Conservation (phyloP, 2,888 invertebrate genomes). For the Homarus gammarus region DNA sequence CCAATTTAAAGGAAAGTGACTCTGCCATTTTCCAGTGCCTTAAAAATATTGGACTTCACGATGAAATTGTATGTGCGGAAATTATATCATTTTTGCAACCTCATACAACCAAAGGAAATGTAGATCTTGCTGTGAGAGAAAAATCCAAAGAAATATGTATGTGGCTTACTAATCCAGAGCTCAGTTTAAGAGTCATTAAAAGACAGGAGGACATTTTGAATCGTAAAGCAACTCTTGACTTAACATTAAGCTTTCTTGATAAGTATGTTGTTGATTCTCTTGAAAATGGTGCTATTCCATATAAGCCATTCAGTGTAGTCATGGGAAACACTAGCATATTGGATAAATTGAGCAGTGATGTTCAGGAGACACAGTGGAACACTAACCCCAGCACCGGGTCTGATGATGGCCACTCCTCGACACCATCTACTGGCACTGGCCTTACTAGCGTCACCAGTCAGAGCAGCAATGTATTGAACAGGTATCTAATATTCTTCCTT, state of each 20-base stretch:
- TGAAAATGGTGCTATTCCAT: slow-evolving; percentile 56
- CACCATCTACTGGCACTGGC: slow-evolving; percentile 46
- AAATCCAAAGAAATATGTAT: slow-evolving; percentile 30
- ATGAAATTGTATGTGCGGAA: slow-evolving; percentile 45
- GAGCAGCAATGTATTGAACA: slow-evolving; percentile 23
- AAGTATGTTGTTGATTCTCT: slow-evolving; percentile 53
- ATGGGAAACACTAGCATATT: neutral
- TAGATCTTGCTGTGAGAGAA: slow-evolving; percentile 31
- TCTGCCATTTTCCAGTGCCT: slow-evolving; percentile 56
- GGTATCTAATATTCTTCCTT: slow-evolving; percentile 35
- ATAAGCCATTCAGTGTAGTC: slow-evolving; percentile 59
- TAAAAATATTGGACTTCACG: slow-evolving; percentile 66
- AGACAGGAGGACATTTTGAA: slow-evolving; percentile 51
- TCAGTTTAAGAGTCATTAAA: slow-evolving; percentile 40
- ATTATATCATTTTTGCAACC: slow-evolving; percentile 34
- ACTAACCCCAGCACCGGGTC: slow-evolving; percentile 31
- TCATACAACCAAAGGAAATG: neutral
- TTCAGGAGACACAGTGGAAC: slow-evolving; percentile 41
- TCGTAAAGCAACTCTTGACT: slow-evolving; percentile 27
- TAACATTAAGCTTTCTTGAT: slow-evolving; percentile 69
- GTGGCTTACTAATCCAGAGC: slow-evolving; percentile 49
- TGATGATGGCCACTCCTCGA: slow-evolving; percentile 56
- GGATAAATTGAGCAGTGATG: neutral
- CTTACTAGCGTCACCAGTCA: slow-evolving; percentile 48
- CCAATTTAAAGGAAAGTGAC: slow-evolving; percentile 35